Evolutionary conservation across 2,888 invertebrate species (phyloP).

Genomic region (Arrhopalites spinosus): DNA sequence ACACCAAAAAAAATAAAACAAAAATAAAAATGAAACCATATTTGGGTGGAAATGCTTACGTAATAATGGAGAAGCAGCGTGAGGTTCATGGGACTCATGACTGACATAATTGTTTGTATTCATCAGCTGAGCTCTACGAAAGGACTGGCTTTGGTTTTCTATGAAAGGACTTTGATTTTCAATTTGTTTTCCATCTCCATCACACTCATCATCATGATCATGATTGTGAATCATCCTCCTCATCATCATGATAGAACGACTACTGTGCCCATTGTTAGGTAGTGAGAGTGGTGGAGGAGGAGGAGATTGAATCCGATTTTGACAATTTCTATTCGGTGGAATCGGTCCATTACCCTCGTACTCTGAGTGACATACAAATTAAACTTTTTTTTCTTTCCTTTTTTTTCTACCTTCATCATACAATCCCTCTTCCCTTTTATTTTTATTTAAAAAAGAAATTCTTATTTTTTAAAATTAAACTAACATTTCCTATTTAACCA

Average conservation of each 20-base stretch:
- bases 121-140: slow-evolving; percentile 14
- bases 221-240: slow-evolving; percentile 17
- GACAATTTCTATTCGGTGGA: slow-evolving; percentile 36
- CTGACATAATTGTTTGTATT: slow-evolving; percentile 11
- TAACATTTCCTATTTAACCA: too few relatives aligned
- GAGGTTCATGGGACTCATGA: slow-evolving; percentile 17
- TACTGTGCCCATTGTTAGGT: slow-evolving; percentile 9
- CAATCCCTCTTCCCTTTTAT: too few relatives aligned
- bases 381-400: neutral
- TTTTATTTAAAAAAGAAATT: too few relatives aligned
- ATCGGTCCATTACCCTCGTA: slow-evolving; percentile 28
- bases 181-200: slow-evolving; percentile 12
- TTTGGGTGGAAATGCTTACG: slow-evolving; percentile 35
- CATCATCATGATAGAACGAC: neutral
- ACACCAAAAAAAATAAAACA: neutral
- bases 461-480: too few relatives aligned
- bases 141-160: slow-evolving; percentile 14
- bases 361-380: slow-evolving; percentile 11
- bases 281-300: slow-evolving; percentile 11
- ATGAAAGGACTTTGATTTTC: slow-evolving; percentile 23
- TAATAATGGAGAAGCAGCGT: slow-evolving; percentile 33
- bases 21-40: slow-evolving; percentile 18
- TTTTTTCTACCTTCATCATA: neutral
- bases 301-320: slow-evolving; percentile 19
- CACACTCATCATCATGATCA: slow-evolving; percentile 13